Conservation (phyloP, 2,888 invertebrate species). For the Deilephila porcellus region DNA sequence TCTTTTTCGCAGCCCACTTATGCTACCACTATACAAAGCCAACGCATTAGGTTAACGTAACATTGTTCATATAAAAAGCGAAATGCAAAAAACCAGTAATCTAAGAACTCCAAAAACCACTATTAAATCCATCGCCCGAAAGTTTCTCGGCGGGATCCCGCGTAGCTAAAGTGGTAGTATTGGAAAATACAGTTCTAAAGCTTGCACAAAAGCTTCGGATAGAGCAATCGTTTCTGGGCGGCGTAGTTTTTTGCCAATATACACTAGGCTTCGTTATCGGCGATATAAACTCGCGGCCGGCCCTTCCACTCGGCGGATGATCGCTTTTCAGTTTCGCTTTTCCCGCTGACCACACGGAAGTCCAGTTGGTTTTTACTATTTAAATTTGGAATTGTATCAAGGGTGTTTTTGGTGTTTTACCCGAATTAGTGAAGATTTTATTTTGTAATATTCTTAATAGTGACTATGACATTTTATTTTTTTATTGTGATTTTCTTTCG, state of each 20-base stretch:
- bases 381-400: slow-evolving; percentile 34
- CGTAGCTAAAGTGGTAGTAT: slow-evolving; percentile 19
- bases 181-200: slow-evolving; percentile 25
- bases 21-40: no score
- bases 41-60: no score
- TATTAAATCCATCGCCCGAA: neutral
- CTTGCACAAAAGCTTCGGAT: slow-evolving; percentile 30
- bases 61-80: no score
- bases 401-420: neutral
- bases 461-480: neutral
- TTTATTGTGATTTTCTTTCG: no score
- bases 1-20: no score
- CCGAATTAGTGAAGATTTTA: neutral
- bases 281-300: slow-evolving; percentile 64
- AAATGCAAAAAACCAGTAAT: neutral
- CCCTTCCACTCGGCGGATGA: slow-evolving; percentile 53
- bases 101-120: neutral
- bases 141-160: slow-evolving; percentile 37
- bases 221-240: slow-evolving; percentile 30
- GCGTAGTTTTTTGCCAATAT: slow-evolving; percentile 30
- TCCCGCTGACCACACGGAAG: slow-evolving; percentile 65
- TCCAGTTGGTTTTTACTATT: slow-evolving; percentile 48
- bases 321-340: slow-evolving; percentile 60
- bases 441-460: neutral
- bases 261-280: slow-evolving; percentile 62